Evolutionary conservation across 1,140 invertebrate genomes (phyloP).

Genomic region (Phthorimaea operculella): DNA sequence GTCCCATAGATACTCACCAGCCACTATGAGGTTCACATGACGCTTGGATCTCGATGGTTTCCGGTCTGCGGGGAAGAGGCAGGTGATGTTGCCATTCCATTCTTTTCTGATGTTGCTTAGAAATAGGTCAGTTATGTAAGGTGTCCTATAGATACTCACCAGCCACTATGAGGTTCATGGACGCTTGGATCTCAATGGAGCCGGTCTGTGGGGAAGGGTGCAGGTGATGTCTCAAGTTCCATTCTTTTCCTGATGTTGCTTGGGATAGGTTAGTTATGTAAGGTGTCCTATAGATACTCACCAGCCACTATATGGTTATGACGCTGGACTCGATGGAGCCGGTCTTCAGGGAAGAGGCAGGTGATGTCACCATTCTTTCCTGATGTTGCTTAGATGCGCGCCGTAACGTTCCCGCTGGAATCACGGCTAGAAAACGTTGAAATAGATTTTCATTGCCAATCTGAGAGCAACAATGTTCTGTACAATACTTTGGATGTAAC

Average conservation of each 20-base stretch:
- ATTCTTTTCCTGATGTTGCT: too few relatives aligned
- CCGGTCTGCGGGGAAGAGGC: too few relatives aligned
- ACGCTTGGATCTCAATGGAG: slow-evolving; percentile 67
- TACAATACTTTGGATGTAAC: too few relatives aligned
- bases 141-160: too few relatives aligned
- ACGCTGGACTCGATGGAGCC: slow-evolving; percentile 69
- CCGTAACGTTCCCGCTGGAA: slow-evolving; percentile 75
- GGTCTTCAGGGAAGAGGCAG: slow-evolving; percentile 70
- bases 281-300: too few relatives aligned
- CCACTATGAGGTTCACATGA: too few relatives aligned
- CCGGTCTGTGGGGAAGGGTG: slow-evolving; percentile 66
- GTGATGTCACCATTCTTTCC: slow-evolving; percentile 71
- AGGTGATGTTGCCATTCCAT: too few relatives aligned
- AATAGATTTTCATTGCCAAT: not conserved
- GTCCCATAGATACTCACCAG: too few relatives aligned
- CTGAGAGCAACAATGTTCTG: not conserved
- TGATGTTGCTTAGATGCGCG: slow-evolving; percentile 71
- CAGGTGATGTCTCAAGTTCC: slow-evolving; percentile 76
- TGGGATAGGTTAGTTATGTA: too few relatives aligned
- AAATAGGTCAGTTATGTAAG: too few relatives aligned
- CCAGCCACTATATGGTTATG: slow-evolving; percentile 77
- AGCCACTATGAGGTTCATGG: slow-evolving; percentile 75
- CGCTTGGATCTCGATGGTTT: too few relatives aligned
- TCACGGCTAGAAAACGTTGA: not conserved
- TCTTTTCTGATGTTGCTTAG: too few relatives aligned